Evolutionary conservation across 2,113 vertebrate genomes (phyloP), one percentile per base, ranked within the genome.

Genomic region (Macquaria australasica): DNA sequence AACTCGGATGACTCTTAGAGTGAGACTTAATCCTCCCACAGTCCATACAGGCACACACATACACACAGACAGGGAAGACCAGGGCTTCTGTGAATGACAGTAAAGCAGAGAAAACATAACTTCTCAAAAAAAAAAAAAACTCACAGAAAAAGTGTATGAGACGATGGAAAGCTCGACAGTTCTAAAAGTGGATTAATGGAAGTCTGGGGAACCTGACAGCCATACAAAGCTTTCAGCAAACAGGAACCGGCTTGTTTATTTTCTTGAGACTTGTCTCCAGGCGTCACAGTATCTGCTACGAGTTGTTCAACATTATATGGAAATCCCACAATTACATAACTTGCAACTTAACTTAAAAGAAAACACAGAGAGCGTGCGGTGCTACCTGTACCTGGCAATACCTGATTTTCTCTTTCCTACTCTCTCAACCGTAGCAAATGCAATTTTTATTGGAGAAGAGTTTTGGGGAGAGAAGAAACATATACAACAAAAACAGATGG

Each of bases 241-340:
- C 6, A 41, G 79, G 84, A 89, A 74, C 62, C 9, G 16, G 16
- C 48, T 90, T 91, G 89, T 93, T 94, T 92, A 87, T 79, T 82
- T 83, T 70, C 83, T 31, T 31, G n/a, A 51, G 28, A 79, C 43
- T 75, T 56, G 85, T 91, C 80, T 92, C 90, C 63, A 81, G 82
- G 89, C 73, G 82, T 91, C 59, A 41, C 76, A 59, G 74, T 87
- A 81, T 91, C 88, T 85, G 76, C 73, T 48, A 75, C 18, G 11
- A 76, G 83, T 82, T 89, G 63, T 84, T 87, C 23, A 73, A 86
- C 81, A 80, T 25, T 63, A 39, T 77, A 85, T 71, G 79, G 83
- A 92, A 90, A 93, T 74, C 56, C 76, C 67, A 55, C 68, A 59
- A 63, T 92, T 92, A 84, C 79, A 80, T 70, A 93, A 93, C 69